These are phyloP conservation scores for honey bee (Apis mellifera) DNA, from an alignment of 1,140 invertebrate species.

Conservation along the genomic window Amel_HAv3.1 CM009936.2:7381001-7381500, in stretches of 20 bases:
- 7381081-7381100: no score
- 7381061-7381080: no score
- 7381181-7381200: background rate
- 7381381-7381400: background rate
- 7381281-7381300: background rate
- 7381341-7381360: constrained; percentile 16
- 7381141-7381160: no score
- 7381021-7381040: no score
- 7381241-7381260: no score
- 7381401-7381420: background rate
- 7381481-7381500: background rate
- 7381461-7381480: no score
- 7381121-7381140: no score
- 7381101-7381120: background rate
- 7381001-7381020: no score
- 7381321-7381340: constrained; percentile 22
- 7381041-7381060: no score
- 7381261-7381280: constrained; percentile 10
- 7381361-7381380: constrained; percentile 42
- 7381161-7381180: background rate
- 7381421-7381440: background rate
- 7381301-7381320: constrained; percentile 11
- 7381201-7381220: background rate
- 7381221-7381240: background rate
- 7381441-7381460: background rate